A percentile compares a stretch with the other conserved stretches of the same genome.
These are phyloP conservation scores for Lampris incognitus DNA, from an alignment of 2,113 vertebrate genomes.

Conservation along the genomic window DNA sequence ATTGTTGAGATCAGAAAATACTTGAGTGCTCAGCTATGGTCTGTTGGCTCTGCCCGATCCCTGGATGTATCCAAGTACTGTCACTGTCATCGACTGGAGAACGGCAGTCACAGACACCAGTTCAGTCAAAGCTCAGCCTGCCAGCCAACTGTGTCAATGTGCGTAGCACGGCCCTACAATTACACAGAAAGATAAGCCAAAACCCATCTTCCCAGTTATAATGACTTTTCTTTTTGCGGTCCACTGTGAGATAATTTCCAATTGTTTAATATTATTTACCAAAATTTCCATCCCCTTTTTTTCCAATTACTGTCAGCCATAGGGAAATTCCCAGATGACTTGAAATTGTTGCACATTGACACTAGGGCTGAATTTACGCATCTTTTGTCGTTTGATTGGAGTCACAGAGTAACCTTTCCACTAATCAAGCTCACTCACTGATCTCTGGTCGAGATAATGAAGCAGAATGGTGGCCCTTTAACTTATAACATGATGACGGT, in stretches of 20 bases:
- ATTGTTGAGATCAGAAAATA: background rate
- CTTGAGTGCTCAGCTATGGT: background rate
- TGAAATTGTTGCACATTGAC: background rate
- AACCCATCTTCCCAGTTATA: background rate
- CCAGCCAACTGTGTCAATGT: background rate
- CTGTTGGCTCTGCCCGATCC: conserved; percentile 13
- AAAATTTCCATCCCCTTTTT: background rate
- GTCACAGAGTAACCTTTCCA: background rate
- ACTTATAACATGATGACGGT: background rate
- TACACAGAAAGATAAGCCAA: background rate
- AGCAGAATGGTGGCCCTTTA: background rate
- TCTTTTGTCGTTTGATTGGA: background rate
- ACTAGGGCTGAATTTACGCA: conserved; percentile 2
- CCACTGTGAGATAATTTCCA: background rate
- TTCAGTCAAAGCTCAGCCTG: background rate
- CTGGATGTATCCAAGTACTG: conserved; percentile 15
- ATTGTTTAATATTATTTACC: background rate
- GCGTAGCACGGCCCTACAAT: background rate
- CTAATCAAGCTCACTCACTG: background rate
- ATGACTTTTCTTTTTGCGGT: background rate
- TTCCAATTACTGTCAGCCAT: background rate
- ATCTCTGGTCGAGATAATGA: conserved; percentile 6
- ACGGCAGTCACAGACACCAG: conserved; percentile 24
- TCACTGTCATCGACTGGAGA: background rate
- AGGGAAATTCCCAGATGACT: background rate